These are phyloP conservation scores for Brienomyrus longianalis DNA, from an alignment of 2,113 vertebrate genomes.

Conservation along the genomic window DNA sequence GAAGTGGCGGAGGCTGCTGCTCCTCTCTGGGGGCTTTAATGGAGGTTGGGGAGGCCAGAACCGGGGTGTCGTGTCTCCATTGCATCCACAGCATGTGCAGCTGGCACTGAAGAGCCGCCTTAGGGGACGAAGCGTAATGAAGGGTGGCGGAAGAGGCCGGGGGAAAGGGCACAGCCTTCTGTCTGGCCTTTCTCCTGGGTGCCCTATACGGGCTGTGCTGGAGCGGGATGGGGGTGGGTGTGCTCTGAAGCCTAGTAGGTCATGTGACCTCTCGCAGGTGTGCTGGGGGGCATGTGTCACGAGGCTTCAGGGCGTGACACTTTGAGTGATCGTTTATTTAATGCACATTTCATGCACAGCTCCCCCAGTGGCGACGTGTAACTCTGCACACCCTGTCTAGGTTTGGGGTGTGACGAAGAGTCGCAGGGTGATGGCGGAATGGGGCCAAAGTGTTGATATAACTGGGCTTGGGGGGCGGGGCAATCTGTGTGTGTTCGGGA, in stretches of 20 bases:
- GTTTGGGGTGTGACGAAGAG: not conserved
- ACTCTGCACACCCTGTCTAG: not conserved
- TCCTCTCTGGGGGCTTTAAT: constrained; percentile 54
- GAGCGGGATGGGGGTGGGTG: not conserved
- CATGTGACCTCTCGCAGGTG: not conserved
- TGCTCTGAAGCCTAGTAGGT: not conserved
- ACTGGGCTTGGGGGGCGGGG: not conserved
- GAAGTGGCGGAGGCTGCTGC: not conserved
- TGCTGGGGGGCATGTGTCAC: not conserved
- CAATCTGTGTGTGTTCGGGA: not conserved
- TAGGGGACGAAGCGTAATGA: not conserved
- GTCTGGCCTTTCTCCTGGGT: not conserved
- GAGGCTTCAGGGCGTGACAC: not conserved
- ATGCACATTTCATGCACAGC: not conserved
- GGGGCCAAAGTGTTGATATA: not conserved
- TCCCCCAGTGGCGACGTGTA: not conserved
- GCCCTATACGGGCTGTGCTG: not conserved
- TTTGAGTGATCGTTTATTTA: not conserved
- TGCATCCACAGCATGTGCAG: not conserved
- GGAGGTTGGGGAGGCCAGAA: constrained; percentile 35
- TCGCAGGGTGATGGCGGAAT: not conserved
- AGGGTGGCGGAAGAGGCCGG: not conserved
- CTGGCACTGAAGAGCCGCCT: not conserved
- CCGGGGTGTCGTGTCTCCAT: not conserved
- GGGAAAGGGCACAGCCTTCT: not conserved